Percentiles rank a stretch among this genome's conserved stretches.
phyloP scores from a whole-genome alignment of 2,797 vertebrate species.

The Paratrypauchen microcephalus region DNA sequence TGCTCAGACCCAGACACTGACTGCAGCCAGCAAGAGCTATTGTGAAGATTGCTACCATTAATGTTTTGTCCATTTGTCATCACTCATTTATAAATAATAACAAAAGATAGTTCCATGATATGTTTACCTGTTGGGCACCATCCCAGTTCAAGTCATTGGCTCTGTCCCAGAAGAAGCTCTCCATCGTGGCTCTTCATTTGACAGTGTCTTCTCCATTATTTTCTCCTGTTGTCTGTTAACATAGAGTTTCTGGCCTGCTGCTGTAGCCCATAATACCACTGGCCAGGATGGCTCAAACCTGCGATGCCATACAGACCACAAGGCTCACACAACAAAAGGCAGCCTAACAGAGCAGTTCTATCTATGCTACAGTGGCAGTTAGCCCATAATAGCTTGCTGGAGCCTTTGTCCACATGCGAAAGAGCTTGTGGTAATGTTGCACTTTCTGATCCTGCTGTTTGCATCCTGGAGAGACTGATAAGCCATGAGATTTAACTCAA shows the following conservation, averaged over 20 bases:
- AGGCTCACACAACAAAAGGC: slow-evolving; percentile 60
- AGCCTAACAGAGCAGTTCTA: slow-evolving; percentile 66
- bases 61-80: slow-evolving; percentile 77
- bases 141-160: slow-evolving; percentile 61
- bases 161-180: slow-evolving; percentile 56
- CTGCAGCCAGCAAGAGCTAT: slow-evolving; percentile 80
- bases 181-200: slow-evolving; percentile 65
- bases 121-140: slow-evolving; percentile 37
- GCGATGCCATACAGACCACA: slow-evolving; percentile 54
- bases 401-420: slow-evolving; percentile 56
- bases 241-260: slow-evolving; percentile 59
- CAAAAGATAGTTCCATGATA: slow-evolving; percentile 52
- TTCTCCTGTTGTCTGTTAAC: slow-evolving; percentile 61
- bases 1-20: slow-evolving; percentile 73
- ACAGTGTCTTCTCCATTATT: slow-evolving; percentile 60
- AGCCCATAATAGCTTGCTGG: slow-evolving; percentile 54
- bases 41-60: slow-evolving; percentile 80
- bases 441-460: slow-evolving; percentile 52
- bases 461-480: slow-evolving; percentile 61
- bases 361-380: slow-evolving; percentile 55
- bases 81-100: slow-evolving; percentile 75
- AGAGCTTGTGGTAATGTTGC: slow-evolving; percentile 40
- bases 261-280: slow-evolving; percentile 51
- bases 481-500: slow-evolving; percentile 55
- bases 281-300: slow-evolving; percentile 56